Percentiles rank a stretch among this genome's conserved stretches.
Evolutionary conservation across 2,113 vertebrate species (phyloP).

Genomic region (Bubo blakistoni): DNA sequence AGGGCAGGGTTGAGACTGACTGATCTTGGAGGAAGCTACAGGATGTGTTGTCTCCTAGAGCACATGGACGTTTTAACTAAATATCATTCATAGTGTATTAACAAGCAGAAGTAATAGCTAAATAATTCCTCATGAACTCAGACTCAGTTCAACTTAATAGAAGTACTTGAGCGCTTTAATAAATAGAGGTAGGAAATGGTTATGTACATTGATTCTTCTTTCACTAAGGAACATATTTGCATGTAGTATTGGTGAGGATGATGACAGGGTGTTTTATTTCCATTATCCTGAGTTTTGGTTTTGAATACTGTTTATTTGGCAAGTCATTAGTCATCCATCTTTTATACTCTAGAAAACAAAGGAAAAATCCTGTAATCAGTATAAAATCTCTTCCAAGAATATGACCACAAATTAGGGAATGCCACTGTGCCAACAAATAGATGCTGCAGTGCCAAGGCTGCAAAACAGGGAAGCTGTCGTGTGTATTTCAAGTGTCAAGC

Average conservation of each 20-base stretch:
- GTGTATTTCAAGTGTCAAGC: background rate
- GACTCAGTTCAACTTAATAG: constrained; percentile 13
- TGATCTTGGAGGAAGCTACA: constrained; percentile 25
- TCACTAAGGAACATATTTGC: background rate
- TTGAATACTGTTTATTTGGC: constrained; percentile 41
- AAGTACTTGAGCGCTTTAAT: background rate
- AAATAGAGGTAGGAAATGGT: background rate
- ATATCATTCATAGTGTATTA: constrained; percentile 30
- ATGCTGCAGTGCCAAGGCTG: constrained; percentile 13
- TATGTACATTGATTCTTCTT: background rate
- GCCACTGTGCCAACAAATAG: constrained; percentile 28
- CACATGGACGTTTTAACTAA: constrained; percentile 16
- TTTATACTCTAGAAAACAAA: constrained; percentile 37
- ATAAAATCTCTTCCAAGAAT: constrained; percentile 40
- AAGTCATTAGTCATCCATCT: constrained; percentile 36
- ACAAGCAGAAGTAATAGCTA: constrained; percentile 30
- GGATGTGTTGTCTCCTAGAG: background rate
- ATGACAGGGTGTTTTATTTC: constrained; percentile 15
- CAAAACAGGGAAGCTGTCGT: background rate
- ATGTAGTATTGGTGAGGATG: background rate
- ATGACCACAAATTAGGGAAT: constrained; percentile 23
- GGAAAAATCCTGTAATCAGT: constrained; percentile 12
- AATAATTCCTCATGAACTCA: constrained; percentile 33
- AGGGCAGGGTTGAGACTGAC: background rate
- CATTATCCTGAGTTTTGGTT: background rate